phyloP scores from a whole-genome alignment of 2,113 vertebrate species.

The Gnathonemus echidnorhynchus region DNA sequence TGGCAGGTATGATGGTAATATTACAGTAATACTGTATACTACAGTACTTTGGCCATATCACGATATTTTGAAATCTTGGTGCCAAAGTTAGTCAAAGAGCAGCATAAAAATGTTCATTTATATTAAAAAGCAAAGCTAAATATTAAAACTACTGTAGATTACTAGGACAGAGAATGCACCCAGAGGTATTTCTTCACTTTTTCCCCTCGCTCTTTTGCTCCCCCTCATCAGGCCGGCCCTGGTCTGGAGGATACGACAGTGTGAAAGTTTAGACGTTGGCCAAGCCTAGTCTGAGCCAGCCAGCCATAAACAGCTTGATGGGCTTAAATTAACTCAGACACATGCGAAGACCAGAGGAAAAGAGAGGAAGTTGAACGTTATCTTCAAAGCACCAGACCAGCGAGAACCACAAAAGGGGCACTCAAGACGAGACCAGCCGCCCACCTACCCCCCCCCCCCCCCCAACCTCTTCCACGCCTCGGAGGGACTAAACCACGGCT shows the following conservation, averaged over 20 bases:
- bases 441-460: background rate
- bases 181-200: background rate
- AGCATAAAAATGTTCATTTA: background rate
- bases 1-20: background rate
- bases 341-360: background rate
- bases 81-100: background rate
- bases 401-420: background rate
- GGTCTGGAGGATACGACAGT: background rate
- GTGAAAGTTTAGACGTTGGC: background rate
- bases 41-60: background rate
- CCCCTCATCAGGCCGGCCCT: background rate
- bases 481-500: background rate
- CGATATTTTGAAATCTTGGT: background rate
- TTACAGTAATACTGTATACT: background rate
- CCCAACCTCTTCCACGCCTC: background rate
- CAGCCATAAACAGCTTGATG: background rate
- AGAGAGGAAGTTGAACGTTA: background rate
- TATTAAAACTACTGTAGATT: background rate
- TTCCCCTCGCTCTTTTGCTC: background rate
- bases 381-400: background rate
- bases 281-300: background rate
- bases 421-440: background rate
- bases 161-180: background rate
- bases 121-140: background rate
- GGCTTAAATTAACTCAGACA: background rate